A percentile compares a stretch with the other conserved stretches of the same genome.
These are phyloP conservation scores for Bergia puertoricense DNA, from an alignment of 92 coral and sea anemone species.

Conservation along the genomic window DNA sequence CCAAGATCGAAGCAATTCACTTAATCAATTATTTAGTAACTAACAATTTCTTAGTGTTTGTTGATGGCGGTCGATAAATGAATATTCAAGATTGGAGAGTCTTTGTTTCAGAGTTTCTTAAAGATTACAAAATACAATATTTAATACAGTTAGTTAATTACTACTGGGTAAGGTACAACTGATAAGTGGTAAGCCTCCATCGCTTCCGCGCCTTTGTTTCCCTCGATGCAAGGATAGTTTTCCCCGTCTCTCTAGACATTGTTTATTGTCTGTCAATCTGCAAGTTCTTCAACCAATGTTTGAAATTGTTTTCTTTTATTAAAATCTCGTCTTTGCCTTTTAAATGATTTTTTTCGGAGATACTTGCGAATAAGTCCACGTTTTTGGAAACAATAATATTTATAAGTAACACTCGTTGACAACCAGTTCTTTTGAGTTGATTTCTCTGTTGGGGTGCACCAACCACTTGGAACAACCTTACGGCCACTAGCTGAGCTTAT, in stretches of 20 bases:
- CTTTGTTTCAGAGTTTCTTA: background rate
- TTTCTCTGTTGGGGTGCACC: conserved; percentile 12
- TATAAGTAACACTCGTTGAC: background rate
- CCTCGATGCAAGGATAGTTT: background rate
- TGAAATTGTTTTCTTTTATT: too few relatives aligned
- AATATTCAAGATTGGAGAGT: background rate
- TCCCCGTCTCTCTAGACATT: background rate
- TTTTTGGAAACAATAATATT: background rate
- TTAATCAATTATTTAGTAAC: background rate
- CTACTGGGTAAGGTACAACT: background rate
- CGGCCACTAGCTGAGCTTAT: background rate
- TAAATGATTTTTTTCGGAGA: background rate
- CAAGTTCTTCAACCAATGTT: background rate
- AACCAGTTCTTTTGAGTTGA: background rate
- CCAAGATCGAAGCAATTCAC: background rate
- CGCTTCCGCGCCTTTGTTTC: background rate
- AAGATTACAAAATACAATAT: too few relatives aligned
- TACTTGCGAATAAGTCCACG: background rate
- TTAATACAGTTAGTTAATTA: too few relatives aligned
- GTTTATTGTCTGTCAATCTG: background rate
- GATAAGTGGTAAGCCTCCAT: background rate
- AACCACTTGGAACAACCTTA: background rate
- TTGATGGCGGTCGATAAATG: too few relatives aligned
- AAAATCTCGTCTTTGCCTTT: background rate
- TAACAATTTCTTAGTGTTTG: too few relatives aligned